Evolutionary conservation across 2,888 invertebrate species (phyloP).

Genomic region (Acrocyrtus sp.): DNA sequence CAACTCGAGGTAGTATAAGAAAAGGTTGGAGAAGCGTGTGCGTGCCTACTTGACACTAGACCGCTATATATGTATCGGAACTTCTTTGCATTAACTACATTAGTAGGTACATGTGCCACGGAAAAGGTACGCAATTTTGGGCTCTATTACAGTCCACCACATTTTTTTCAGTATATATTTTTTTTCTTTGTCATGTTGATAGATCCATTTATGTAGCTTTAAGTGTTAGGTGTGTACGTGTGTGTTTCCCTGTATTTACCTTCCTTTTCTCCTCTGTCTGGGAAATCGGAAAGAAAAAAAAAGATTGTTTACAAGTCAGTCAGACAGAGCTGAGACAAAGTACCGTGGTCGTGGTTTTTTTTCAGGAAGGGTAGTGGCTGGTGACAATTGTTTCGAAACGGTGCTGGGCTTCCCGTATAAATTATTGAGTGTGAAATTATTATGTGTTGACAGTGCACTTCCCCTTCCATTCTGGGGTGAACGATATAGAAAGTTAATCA

Average conservation of each 20-base stretch:
- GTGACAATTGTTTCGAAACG: slow-evolving; percentile 21
- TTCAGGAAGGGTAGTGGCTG: no score
- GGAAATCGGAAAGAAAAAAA: slow-evolving; percentile 4
- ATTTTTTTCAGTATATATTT: slow-evolving; percentile 7
- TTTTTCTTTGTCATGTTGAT: slow-evolving; percentile 2
- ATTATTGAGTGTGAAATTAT: not conserved
- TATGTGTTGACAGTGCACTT: no score
- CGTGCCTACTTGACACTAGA: not conserved
- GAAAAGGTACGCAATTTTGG: not conserved
- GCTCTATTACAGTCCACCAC: not conserved
- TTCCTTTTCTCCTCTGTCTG: slow-evolving; percentile 4
- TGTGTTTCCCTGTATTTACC: not conserved
- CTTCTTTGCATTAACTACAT: not conserved
- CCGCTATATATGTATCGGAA: not conserved
- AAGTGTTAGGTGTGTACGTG: no score
- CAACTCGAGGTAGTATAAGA: not conserved
- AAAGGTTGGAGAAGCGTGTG: not conserved
- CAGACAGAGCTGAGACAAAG: slow-evolving; percentile 21
- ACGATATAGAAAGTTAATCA: no score
- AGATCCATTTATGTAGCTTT: not conserved
- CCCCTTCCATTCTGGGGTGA: no score
- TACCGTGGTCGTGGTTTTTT: slow-evolving; percentile 4
- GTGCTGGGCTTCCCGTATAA: not conserved
- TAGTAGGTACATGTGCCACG: no score
- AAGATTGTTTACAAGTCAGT: slow-evolving; percentile 34